A percentile compares a stretch with the other conserved stretches of the same genome.
phyloP scores from a whole-genome alignment of 2,797 vertebrate genomes.

The Enteromius mattozi region DNA sequence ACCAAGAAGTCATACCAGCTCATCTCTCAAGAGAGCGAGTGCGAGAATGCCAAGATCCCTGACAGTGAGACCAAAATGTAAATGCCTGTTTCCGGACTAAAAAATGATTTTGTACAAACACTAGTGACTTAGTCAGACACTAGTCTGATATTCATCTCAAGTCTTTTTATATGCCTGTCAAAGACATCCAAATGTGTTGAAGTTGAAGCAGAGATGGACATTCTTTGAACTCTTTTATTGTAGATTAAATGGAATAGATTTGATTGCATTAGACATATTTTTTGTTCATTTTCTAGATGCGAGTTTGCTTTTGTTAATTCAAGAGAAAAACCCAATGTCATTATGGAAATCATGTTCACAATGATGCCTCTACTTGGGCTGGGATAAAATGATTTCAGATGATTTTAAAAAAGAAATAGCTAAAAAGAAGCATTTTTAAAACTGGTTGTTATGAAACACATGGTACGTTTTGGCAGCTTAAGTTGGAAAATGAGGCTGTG shows the following conservation, averaged over 20 bases:
- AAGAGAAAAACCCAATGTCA: background rate
- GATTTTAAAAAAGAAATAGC: background rate
- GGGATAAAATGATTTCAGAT: background rate
- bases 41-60: slow-evolving; percentile 78
- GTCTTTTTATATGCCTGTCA: slow-evolving; percentile 14
- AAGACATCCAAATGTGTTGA: slow-evolving; percentile 16
- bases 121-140: slow-evolving; percentile 16
- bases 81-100: slow-evolving; percentile 39
- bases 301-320: background rate
- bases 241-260: slow-evolving; percentile 1
- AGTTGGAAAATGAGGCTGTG: background rate
- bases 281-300: background rate
- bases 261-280: background rate
- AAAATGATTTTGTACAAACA: slow-evolving; percentile 29
- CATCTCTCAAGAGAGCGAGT: slow-evolving; percentile 87
- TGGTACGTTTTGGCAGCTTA: background rate
- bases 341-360: background rate
- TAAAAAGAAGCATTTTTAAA: background rate
- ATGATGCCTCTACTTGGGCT: background rate
- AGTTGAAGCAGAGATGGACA: background rate
- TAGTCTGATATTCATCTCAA: slow-evolving; percentile 31
- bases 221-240: slow-evolving; percentile 6
- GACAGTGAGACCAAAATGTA: slow-evolving; percentile 97
- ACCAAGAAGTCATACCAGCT: slow-evolving; percentile 91
- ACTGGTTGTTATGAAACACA: background rate